Evolutionary conservation across 2,888 invertebrate species (phyloP), one percentile per base, ranked within the genome.

Genomic region (Cenopis cana): DNA sequence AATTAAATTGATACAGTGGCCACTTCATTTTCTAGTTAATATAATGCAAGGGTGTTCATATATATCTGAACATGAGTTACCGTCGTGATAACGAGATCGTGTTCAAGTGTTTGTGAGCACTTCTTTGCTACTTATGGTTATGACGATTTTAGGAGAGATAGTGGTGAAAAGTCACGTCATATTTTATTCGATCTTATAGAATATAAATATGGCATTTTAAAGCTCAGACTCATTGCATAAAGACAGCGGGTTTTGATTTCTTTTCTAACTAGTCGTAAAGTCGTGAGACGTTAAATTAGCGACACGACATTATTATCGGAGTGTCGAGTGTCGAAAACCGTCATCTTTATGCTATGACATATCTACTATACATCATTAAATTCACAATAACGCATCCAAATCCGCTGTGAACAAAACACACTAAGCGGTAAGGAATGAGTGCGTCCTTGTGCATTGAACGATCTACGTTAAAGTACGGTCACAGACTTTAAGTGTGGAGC

Each of bases 121-220:
- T 8, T 46, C 4, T 6, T 46, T 46, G 46, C n/a, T 46, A 46
- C n/a, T n/a, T n/a, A 46, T 46, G 14, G 46, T n/a, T 46, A 46
- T 14, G 12, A 1, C 41, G 14, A 46, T 12, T 46, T 14, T n/a
- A 8, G 12, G 14, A 41, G 14, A 41, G 5, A 41, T 41, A 4
- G 17, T 41, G 10, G 41, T 59, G 14, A 14, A 41, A 14, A 55
- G 36, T 10, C 18, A 18, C 20, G 24, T 20, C 41, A 41, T 41
- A 57, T 33, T 17, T 17, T 36, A 59, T 55, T 55, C 38, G 18
- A 20, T 24, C n/a, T 55, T n/a, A 59, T 59, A 41, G 2, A 17
- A 59, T 41, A 29, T 60, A 29, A 10, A 29, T 29, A 60, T 60
- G 46, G n/a, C 5, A 29, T 46, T 46, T 29, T 60, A 29, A 41